Base-by-base conservation (phyloP, 2,797 vertebrate species). In the Galagoides demidoff region DNA sequence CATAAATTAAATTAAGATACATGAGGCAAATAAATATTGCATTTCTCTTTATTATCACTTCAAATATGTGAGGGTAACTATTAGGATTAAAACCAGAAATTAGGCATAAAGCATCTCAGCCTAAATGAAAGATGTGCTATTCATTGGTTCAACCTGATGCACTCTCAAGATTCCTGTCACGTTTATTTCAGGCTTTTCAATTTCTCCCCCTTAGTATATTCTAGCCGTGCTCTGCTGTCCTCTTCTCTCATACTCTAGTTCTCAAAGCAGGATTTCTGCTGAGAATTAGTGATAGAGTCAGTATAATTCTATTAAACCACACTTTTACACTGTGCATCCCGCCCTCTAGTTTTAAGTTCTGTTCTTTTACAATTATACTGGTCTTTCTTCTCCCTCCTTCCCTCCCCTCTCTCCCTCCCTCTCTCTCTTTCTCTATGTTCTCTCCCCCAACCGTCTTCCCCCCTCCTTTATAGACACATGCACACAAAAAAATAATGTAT, bases 1-100 rank as follows among this genome's bases (percentile, higher is more conserved):
- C 96, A 97, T 94, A 97, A 97, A 97, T 97, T 97, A 97, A 97
- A 98, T 97, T 97, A 98, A 98, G 97, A 96, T 96, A 85, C 92
- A 95, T 85, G 57, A 3, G 45, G 74, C 94, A 97, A 97, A 86
- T 97, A 97, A 96, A 96, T 95, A 97, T 85, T 95, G 88, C 92
- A 86, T 97, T 96, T 96, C 93, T 96, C 91, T 94, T 92, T 94
- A 97, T 97, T 95, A 96, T 96, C 94, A 82, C 92, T 96, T 96
- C 90, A 92, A 92, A 90, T 93, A 93, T 12, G 1, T 64, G 61
- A 92, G 61, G 85, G 89, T 82, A 92, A 55, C 89, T 91, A 90
- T 95, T 94, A 89, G 87, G 85, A 81, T 95, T 96, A 96, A 94
- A 96, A 78, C 52, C 79, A 97, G 93, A 95, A 95, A 96, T 97